These are phyloP conservation scores for Esox lucius DNA, from an alignment of 2,797 vertebrate genomes.

Conservation along the genomic window DNA sequence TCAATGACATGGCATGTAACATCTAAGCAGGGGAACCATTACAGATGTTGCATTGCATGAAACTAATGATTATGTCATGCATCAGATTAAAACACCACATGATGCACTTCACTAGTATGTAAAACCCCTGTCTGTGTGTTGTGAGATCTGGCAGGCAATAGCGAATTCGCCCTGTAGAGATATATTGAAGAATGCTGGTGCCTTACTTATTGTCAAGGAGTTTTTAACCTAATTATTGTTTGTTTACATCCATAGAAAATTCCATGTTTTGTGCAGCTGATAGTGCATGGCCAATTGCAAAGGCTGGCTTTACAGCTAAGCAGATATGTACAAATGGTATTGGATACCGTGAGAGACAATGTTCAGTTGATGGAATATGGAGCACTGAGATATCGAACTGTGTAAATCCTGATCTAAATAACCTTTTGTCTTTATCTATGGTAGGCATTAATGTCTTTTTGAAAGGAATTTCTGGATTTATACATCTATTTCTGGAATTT, in stretches of 20 bases:
- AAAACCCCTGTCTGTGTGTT: not conserved
- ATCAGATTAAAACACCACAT: not conserved
- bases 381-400: not conserved
- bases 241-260: fast-evolving
- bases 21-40: too few relatives aligned
- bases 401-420: conserved; percentile 30
- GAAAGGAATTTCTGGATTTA: too few relatives aligned
- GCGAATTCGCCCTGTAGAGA: not conserved
- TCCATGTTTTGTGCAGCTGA: fast-evolving
- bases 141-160: too few relatives aligned
- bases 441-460: too few relatives aligned
- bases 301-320: not conserved
- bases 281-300: conserved; percentile 43
- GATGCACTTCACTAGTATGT: not conserved
- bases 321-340: conserved; percentile 26
- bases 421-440: not conserved
- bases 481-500: too few relatives aligned
- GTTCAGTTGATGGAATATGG: fast-evolving
- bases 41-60: not conserved
- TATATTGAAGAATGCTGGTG: not conserved
- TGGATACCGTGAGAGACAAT: conserved; percentile 18
- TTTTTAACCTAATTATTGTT: not conserved
- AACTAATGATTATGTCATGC: not conserved
- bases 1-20: too few relatives aligned
- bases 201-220: not conserved